A percentile compares a stretch with the other conserved stretches of the same genome.
Conservation (phyloP, 2,888 invertebrate genomes). For the Acleris holmiana region DNA sequence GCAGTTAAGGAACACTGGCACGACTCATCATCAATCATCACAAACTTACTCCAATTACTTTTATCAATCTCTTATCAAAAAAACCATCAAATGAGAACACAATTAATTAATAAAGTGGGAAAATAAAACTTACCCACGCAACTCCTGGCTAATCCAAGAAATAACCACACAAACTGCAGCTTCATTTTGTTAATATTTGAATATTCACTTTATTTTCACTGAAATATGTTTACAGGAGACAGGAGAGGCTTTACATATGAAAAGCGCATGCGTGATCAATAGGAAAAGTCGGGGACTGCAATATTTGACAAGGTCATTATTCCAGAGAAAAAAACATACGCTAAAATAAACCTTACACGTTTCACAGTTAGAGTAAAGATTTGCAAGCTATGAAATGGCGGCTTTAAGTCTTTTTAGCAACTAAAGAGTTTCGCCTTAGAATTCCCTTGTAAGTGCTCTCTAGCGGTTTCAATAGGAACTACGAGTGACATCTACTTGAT, state of each 20-base stretch:
- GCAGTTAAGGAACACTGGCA: too few species aligned
- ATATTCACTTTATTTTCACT: slow-evolving; percentile 43
- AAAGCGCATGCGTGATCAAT: slow-evolving; percentile 77
- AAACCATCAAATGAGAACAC: neutral
- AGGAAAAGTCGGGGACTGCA: slow-evolving; percentile 39
- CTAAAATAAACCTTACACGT: neutral
- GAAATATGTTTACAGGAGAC: slow-evolving; percentile 54
- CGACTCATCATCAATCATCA: too few species aligned
- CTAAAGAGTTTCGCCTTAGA: neutral
- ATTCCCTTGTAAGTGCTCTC: slow-evolving; percentile 10
- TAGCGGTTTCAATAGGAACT: neutral
- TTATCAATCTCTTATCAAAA: neutral
- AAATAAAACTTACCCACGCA: slow-evolving; percentile 62
- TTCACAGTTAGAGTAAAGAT: neutral
- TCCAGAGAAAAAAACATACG: too few species aligned
- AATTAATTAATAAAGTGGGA: neutral
- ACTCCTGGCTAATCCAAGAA: slow-evolving; percentile 53
- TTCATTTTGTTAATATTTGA: slow-evolving; percentile 57
- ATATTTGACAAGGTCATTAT: too few species aligned
- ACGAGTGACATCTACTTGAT: neutral
- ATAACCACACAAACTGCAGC: slow-evolving; percentile 53
- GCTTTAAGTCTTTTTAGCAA: neutral
- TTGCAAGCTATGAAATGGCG: neutral
- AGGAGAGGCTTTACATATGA: slow-evolving; percentile 10
- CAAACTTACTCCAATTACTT: neutral